Conservation (phyloP, 2,797 vertebrate species). For the Clarias laeviceps region DNA sequence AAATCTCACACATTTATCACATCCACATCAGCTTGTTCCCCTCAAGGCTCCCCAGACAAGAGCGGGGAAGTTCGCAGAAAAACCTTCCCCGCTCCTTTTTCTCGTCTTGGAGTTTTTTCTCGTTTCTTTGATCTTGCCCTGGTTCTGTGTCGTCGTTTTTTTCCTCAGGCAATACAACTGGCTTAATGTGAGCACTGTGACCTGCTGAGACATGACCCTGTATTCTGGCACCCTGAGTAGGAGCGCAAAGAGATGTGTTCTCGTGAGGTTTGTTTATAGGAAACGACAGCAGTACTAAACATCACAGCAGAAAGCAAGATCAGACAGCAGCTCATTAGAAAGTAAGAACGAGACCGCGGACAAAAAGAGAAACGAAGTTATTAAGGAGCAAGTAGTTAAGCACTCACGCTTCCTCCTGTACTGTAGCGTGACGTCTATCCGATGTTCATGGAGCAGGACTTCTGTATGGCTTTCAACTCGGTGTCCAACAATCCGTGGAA, state of each 20-base stretch:
- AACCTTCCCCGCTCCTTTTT: neutral
- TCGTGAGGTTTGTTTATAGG: neutral
- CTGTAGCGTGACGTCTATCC: neutral
- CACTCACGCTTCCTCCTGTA: slow-evolving; percentile 13
- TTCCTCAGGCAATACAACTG: neutral
- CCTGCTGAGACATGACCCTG: neutral
- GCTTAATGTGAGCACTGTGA: neutral
- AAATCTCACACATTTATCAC: slow-evolving; percentile 36
- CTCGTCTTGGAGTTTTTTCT: slow-evolving; percentile 3
- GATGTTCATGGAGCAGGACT: slow-evolving; percentile 2
- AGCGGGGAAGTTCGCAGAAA: slow-evolving; percentile 1
- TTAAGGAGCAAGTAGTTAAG: neutral
- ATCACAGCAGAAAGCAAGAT: slow-evolving; percentile 4
- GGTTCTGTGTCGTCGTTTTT: neutral
- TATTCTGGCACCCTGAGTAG: neutral
- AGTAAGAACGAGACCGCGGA: neutral
- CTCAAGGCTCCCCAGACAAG: slow-evolving; percentile 19
- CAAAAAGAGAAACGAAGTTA: neutral
- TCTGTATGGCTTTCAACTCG: slow-evolving; percentile 18
- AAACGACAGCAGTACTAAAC: slow-evolving; percentile 6
- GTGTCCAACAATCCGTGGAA: slow-evolving; percentile 40
- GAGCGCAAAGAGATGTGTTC: neutral
- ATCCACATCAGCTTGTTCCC: slow-evolving; percentile 26
- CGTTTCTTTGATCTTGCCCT: slow-evolving; percentile 25
- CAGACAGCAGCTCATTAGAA: neutral